Conservation (phyloP, 2,888 invertebrate species). For the Dryadula phaetusa region DNA sequence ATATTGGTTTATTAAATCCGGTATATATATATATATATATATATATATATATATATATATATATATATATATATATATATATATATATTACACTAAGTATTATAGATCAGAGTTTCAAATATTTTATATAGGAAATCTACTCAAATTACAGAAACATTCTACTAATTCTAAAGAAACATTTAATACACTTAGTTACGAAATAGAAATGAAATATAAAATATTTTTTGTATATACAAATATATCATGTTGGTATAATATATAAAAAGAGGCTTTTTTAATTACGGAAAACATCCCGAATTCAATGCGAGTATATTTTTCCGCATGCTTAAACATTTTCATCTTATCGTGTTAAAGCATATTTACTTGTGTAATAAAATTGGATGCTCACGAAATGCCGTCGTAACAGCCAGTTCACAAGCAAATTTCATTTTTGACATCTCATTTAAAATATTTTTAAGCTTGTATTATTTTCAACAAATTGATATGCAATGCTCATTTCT, state of each 20-base stretch:
- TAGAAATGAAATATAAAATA: not conserved
- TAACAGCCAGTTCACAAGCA: slow-evolving; percentile 29
- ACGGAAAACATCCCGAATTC: slow-evolving; percentile 29
- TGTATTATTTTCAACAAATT: slow-evolving; percentile 31
- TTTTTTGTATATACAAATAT: not conserved
- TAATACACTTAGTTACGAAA: not conserved
- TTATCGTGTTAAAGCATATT: slow-evolving; percentile 41
- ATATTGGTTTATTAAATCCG: not conserved
- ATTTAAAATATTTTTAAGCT: slow-evolving; percentile 40
- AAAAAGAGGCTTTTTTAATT: slow-evolving; percentile 10
- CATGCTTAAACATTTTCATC: slow-evolving; percentile 36
- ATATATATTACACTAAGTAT: too few relatives aligned
- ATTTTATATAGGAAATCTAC: too few relatives aligned
- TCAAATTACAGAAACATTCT: too few relatives aligned
- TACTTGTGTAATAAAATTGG: slow-evolving; percentile 41
- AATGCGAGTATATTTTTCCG: slow-evolving; percentile 28
- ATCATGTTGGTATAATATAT: not conserved
- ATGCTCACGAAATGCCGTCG: slow-evolving; percentile 38
- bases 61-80: not conserved
- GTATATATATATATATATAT: not conserved
- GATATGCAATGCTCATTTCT: slow-evolving; percentile 24
- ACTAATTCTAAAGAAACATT: not conserved
- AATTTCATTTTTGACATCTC: slow-evolving; percentile 39
- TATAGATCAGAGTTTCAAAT: too few relatives aligned
- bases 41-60: not conserved